Base-by-base conservation (phyloP, 2,888 invertebrate genomes). In the Spialia ferax region DNA sequence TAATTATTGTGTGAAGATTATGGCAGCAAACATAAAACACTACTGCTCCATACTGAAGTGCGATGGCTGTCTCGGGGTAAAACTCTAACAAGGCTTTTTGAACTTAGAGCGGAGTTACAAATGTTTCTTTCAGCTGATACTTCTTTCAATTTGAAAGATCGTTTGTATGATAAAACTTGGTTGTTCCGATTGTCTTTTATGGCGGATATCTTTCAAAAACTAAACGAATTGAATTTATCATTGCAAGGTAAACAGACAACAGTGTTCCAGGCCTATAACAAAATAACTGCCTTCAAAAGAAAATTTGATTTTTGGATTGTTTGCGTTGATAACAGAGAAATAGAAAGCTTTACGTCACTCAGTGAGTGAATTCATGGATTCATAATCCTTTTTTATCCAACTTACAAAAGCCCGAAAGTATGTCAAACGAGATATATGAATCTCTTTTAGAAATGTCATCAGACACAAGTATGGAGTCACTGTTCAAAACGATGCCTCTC, bases 361-460 rank as follows among this genome's bases (percentile, higher is more conserved):
- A 76, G 71, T 75, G 77, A 76, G 73, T 75, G 74, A 74, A 76
- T 72, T 75, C 38, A 38, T 38, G 11, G 38, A 38, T 38, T 38
- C n/a, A 38, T 38, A 38, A 38, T 38, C 38, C 38, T 74, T 75
- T 76, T 76, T 72, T 74, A 76, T 72, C 75, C 74, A 77, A 75
- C 72, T 73, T 77, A 68, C 22, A 75, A 76, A 75, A 76, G 71
- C 75, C 73, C 29, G 74, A 75, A 74, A 76, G 52, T 60, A 75
- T 75, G 72, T 71, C 75, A 74, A 76, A 75, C 68, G 72, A 77
- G 69, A 73, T 74, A 68, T 71, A 75, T 73, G 75, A 75, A 72
- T 72, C 72, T 69, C 71, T 78, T 75, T 77, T 74, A 76, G 73
- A 77, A 77, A 76, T 79, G 72, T 73, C 75, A 74, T 75, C 75